Evolutionary conservation across 2,888 invertebrate species (phyloP).

Genomic region (Tetragonisca angustula): DNA sequence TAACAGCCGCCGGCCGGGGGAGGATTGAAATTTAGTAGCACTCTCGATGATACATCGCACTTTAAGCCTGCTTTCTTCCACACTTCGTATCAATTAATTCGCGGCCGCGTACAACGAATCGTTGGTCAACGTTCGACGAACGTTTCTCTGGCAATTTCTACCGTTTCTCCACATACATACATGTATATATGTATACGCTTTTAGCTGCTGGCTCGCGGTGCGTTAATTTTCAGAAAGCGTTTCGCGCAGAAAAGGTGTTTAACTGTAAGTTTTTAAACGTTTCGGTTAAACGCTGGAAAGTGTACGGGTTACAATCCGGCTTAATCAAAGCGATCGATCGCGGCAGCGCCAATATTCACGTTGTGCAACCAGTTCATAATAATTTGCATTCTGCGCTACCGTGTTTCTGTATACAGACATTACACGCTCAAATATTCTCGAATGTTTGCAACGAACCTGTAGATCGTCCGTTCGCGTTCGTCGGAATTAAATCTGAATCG

Average conservation of each 20-base stretch:
- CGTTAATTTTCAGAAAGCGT: neutral
- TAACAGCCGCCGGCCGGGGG: no score
- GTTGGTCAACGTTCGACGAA: neutral
- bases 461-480: conserved; percentile 13
- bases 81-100: neutral
- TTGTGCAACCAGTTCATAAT: neutral
- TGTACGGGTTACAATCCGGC: neutral
- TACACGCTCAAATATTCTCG: conserved; percentile 1
- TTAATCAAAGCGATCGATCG: conserved; percentile 16
- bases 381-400: conserved; percentile 18
- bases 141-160: neutral
- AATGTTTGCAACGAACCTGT: conserved; percentile 5
- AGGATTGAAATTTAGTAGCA: neutral
- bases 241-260: neutral
- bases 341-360: conserved; percentile 10
- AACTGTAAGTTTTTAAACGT: neutral
- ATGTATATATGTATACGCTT: no score
- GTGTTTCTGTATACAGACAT: conserved; percentile 6
- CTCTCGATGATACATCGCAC: conserved; percentile 19
- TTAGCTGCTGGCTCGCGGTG: neutral
- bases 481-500: neutral
- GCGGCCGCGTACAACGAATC: neutral
- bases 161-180: neutral
- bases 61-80: conserved; percentile 17
- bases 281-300: neutral